Base-by-base conservation (phyloP, 2,797 vertebrate species). In the Adrianichthys oophorus region DNA sequence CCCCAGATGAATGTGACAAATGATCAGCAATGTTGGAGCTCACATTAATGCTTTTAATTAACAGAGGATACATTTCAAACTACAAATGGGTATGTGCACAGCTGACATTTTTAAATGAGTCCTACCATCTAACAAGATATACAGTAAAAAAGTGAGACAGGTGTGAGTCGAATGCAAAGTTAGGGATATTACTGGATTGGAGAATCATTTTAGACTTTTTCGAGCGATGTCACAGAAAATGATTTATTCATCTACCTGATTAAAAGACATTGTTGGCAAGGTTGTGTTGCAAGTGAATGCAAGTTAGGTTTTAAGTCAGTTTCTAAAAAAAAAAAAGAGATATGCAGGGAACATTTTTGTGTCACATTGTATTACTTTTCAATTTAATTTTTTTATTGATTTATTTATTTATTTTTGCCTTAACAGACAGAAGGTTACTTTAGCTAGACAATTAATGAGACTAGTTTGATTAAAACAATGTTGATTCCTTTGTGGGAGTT, bases 11-110 rank as follows among this genome's bases (percentile, higher is more conserved):
- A 83, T 74, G 76, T 80, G 71, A 78, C 4, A 16, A 69, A 79
- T 74, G 77, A 85, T 85, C 79, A 76, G 77, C 81, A 82, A 74
- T 56, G 67, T 66, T 67, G 54, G 72, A 72, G 68, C 65, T 74
- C 70, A 79, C 66, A 79, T 76, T 85, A 75, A 85, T 73, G 67
- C 53, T 52, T 62, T 74, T 87, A 86, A 85, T 89, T 85, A 90
- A 74, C 41, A 50, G 18, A 74, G 74, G 80, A 72, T 72, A 78
- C 79, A 76, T 85, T 80, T 83, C 68, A 79, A 80, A 74, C 69
- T 80, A 85, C 76, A 83, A 75, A 82, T 29, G 24, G 59, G 73
- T 8, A 50, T 48, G 57, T 46, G 53, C 81, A 80, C 23, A 37
- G 32, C 74, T 74, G 49, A 79, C 76, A 77, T 80, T 53, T 49